A percentile compares a stretch with the other conserved stretches of the same genome.
Evolutionary conservation across 2,797 vertebrate genomes (phyloP).

Genomic region (Trachurus trachurus): DNA sequence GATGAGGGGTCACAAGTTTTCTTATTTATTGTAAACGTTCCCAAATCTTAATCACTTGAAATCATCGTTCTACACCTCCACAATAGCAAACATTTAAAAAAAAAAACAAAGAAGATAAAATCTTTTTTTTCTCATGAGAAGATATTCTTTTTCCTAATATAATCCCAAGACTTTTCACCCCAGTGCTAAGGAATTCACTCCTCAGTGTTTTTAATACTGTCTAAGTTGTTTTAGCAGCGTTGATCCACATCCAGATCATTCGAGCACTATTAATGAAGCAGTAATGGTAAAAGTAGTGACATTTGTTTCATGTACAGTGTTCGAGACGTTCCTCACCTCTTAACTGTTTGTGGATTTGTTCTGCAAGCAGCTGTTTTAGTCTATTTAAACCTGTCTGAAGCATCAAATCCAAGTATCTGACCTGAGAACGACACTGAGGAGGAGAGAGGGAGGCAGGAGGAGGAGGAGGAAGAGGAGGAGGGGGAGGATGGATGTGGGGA

Average conservation of each 20-base stretch:
- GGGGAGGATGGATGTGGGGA: conserved; percentile 8
- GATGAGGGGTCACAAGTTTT: background rate
- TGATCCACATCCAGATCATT: background rate
- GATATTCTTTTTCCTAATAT: background rate
- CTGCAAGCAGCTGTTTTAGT: conserved; percentile 39
- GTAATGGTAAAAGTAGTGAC: background rate
- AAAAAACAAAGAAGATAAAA: background rate
- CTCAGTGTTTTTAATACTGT: conserved; percentile 2
- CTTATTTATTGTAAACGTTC: background rate
- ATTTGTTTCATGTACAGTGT: conserved; percentile 11
- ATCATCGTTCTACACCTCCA: background rate
- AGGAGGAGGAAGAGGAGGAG: conserved; percentile 2
- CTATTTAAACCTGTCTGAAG: conserved; percentile 57
- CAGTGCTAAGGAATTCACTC: background rate
- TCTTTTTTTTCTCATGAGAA: background rate
- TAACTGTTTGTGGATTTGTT: conserved; percentile 3
- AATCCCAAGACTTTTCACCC: background rate
- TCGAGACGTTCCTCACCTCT: background rate
- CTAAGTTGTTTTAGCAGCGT: background rate
- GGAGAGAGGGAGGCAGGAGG: conserved; percentile 12
- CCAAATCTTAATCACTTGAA: background rate
- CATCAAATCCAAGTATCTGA: conserved; percentile 57
- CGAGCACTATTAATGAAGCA: conserved; percentile 3
- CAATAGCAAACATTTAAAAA: background rate
- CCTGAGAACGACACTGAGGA: conserved; percentile 49